Percentiles rank a stretch among this genome's conserved stretches.
Evolutionary conservation across 1,140 invertebrate species (phyloP).

Genomic region (Metopolophium dirhodum): DNA sequence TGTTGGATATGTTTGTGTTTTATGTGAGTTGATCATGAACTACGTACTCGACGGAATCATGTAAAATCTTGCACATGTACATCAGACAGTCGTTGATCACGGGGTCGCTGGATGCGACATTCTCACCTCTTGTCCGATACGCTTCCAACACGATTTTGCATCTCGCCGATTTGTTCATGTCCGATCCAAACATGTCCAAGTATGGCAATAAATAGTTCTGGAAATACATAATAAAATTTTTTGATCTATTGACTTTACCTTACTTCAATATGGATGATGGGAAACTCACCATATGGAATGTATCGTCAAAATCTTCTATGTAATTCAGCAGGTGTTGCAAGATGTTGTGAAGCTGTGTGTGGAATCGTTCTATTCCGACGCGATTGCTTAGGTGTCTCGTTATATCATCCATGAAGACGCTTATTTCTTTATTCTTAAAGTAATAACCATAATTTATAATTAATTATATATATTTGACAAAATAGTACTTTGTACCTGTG

Average conservation of each 20-base stretch:
- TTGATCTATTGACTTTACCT: background rate
- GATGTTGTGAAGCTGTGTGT: conserved; percentile 45
- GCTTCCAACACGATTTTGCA: conserved; percentile 82
- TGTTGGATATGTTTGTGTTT: background rate
- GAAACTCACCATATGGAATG: conserved; percentile 29
- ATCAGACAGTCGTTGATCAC: conserved; percentile 86
- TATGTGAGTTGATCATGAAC: background rate
- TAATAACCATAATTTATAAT: conserved; percentile 59
- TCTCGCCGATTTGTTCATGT: conserved; percentile 79
- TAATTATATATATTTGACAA: background rate
- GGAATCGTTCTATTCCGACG: conserved; percentile 47
- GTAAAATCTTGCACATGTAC: conserved; percentile 84
- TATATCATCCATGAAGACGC: conserved; percentile 29
- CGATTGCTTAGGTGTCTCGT: conserved; percentile 45
- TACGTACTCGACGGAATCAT: conserved; percentile 89
- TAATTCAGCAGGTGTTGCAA: conserved; percentile 46
- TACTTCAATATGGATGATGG: background rate
- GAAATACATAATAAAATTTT: background rate
- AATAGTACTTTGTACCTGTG: background rate
- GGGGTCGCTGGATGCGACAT: conserved; percentile 75
- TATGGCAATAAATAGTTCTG: conserved; percentile 87
- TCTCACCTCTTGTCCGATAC: conserved; percentile 69
- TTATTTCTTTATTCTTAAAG: conserved; percentile 47
- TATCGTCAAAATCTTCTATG: conserved; percentile 46
- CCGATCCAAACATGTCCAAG: conserved; percentile 87